Evolutionary conservation across 2,113 vertebrate genomes (phyloP), one percentile per base, ranked within the genome.

Genomic region (Raphicerus campestris): DNA sequence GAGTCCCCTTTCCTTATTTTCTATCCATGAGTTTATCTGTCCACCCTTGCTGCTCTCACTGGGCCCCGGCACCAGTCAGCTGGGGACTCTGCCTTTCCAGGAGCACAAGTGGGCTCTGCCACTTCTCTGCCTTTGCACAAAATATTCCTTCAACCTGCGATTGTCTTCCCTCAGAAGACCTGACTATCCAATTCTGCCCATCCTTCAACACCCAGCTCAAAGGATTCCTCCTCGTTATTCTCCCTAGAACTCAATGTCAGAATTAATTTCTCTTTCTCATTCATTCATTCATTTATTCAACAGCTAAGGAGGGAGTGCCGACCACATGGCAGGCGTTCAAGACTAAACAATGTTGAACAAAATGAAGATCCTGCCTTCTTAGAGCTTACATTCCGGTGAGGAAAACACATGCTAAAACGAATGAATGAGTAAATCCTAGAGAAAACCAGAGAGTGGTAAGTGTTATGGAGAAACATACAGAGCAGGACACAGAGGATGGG

Each of bases 1-100:
- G 73, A 97, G 32, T 63, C 58, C 66, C 60, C 91, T 82, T 60
- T 35, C 83, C 56, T 53, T 85, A 93, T 86, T 95, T 96, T 70
- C 98, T 88, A 60, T 73, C 78, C 93, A 56, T 24, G 58, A 26
- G 97, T 77, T 93, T 91, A 89, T 94, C 77, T n/a, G 92, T 63
- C 92, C 56, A 45, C 32, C 26, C 39, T 47, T 16, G 2, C 75
- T 78, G 45, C 15, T 16, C 39, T 19, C 47, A 45, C 7, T 0
- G 5, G 19, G 6, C 55, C 32, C 39, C 1, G 1, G 8, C 58
- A 4, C 58, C 4, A 1, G 73, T 87, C 45, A 19, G 14, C 5
- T 17, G n/a, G 26, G 26, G 45, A 81, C 42, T 14, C 75, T 42
- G 24, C 53, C 28, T 7, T 32, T 75, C 89, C 26, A 47, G 11